These are phyloP conservation scores for Eucera pruinosa DNA, from an alignment of 2,888 invertebrate species.

Conservation along the genomic window DNA sequence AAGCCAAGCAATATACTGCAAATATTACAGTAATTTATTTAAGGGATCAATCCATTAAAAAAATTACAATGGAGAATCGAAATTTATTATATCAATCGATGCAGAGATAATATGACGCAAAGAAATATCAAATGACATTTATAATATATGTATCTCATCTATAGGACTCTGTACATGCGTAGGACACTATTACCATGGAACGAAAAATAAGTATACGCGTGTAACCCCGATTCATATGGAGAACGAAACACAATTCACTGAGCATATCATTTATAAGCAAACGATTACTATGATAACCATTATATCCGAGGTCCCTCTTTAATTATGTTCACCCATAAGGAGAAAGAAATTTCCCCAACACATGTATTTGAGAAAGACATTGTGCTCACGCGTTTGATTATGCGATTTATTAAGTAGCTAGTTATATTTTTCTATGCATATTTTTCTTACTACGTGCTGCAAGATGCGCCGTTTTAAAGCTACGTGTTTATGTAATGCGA, in stretches of 20 bases:
- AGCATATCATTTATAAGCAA: constrained; percentile 79
- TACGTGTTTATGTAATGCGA: constrained; percentile 35
- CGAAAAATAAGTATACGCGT: constrained; percentile 15
- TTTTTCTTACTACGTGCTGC: constrained; percentile 56
- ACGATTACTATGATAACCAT: constrained; percentile 72
- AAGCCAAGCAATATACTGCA: background rate
- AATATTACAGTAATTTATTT: constrained; percentile 17
- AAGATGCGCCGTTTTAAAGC: constrained; percentile 26
- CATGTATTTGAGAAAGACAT: constrained; percentile 37
- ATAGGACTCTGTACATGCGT: constrained; percentile 33
- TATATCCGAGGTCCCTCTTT: constrained; percentile 65
- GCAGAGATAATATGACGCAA: constrained; percentile 11
- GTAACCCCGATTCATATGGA: constrained; percentile 31
- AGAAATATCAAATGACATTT: constrained; percentile 46
- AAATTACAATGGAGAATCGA: constrained; percentile 18
- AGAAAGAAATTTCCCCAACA: constrained; percentile 26
- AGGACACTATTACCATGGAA: constrained; percentile 11
- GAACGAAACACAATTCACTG: constrained; percentile 70
- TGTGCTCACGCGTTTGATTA: constrained; percentile 59
- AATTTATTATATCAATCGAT: constrained; percentile 10
- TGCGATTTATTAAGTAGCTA: constrained; percentile 65
- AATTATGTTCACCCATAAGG: constrained; percentile 48
- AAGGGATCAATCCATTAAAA: constrained; percentile 31
- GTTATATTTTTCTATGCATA: constrained; percentile 68
- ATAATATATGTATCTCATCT: constrained; percentile 55